Percentiles rank a stretch among this genome's conserved stretches.
These are phyloP conservation scores for Meloidogyne chitwoodi DNA, from an alignment of 1,140 invertebrate genomes.

Conservation along the genomic window DNA sequence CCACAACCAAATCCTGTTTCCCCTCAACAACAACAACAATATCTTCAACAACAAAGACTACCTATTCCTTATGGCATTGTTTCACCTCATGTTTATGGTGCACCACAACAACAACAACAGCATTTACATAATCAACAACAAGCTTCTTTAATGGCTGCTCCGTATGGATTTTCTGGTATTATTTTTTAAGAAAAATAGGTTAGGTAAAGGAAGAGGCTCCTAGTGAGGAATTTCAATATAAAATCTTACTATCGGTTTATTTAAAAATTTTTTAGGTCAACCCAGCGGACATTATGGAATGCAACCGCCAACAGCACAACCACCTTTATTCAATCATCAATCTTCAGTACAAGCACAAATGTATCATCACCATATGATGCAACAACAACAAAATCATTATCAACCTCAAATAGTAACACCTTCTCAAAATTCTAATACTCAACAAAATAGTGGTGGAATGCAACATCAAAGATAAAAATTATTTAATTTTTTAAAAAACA, in stretches of 20 bases:
- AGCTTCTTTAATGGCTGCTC: not conserved
- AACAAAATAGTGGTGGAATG: not conserved
- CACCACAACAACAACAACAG: not conserved
- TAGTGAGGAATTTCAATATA: too few species aligned
- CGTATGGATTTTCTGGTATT: not conserved
- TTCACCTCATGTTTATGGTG: not conserved
- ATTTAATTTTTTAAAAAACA: not conserved
- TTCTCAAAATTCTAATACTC: not conserved
- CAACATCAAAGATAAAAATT: not conserved
- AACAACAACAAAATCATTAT: not conserved
- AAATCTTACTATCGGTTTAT: too few species aligned
- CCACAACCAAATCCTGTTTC: not conserved
- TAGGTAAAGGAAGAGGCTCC: too few species aligned
- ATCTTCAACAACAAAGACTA: slow-evolving; percentile 15
- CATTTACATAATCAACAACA: not conserved
- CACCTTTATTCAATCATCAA: not conserved
- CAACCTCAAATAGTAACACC: not conserved
- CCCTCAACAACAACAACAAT: not conserved
- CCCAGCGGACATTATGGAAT: not conserved
- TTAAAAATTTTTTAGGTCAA: not conserved
- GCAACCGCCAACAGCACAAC: not conserved
- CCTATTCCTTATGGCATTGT: slow-evolving; percentile 3
- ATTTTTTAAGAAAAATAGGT: too few species aligned
- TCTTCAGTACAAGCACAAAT: not conserved
- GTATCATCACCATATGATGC: not conserved